phyloP scores from a whole-genome alignment of 1,140 invertebrate species.

The Reticulitermes speratus region DNA sequence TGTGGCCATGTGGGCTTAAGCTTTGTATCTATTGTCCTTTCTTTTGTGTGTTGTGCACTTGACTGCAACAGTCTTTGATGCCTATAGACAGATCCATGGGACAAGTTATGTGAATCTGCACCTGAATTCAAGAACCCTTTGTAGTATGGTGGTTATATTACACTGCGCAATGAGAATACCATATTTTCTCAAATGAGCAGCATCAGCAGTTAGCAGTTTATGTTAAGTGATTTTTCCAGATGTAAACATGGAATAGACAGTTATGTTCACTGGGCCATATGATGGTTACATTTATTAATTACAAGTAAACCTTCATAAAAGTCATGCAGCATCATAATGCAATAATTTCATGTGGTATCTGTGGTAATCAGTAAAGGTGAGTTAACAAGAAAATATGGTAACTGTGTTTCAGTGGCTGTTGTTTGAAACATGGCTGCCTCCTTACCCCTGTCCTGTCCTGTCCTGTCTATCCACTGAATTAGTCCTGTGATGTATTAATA shows the following conservation, averaged over 20 bases:
- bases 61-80: neutral
- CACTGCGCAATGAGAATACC: neutral
- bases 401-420: neutral
- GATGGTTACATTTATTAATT: neutral
- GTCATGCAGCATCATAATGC: neutral
- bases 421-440: neutral
- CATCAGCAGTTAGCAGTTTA: no score
- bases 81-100: neutral
- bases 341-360: neutral
- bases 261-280: neutral
- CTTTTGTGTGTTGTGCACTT: neutral
- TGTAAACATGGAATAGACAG: neutral
- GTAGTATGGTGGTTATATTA: neutral
- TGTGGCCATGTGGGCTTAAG: neutral
- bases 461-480: neutral
- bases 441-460: neutral
- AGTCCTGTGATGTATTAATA: constrained; percentile 20
- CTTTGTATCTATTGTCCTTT: neutral
- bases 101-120: neutral
- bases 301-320: neutral
- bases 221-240: no score
- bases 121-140: neutral
- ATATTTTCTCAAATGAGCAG: neutral
- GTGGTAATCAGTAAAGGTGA: neutral
- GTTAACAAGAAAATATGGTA: neutral